These are phyloP conservation scores for Onychomys torridus DNA, from an alignment of 2,797 vertebrate genomes.

Conservation along the genomic window DNA sequence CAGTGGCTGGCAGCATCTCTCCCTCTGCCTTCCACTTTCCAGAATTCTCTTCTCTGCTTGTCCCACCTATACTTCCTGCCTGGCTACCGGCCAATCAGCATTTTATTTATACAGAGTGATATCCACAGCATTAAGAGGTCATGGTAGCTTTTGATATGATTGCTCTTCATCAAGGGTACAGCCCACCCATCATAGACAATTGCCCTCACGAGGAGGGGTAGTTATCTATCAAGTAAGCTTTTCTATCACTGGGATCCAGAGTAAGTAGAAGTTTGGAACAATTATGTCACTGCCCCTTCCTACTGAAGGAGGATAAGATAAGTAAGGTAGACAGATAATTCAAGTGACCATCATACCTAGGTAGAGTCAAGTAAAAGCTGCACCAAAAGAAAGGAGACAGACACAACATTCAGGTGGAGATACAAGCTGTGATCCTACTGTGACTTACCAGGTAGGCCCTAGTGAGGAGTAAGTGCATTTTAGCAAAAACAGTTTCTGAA, in stretches of 20 bases:
- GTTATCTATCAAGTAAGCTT: background rate
- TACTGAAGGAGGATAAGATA: background rate
- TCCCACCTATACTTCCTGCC: too few relatives aligned
- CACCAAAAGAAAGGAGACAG: background rate
- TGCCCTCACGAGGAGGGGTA: background rate
- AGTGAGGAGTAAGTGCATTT: background rate
- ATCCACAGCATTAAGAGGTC: too few relatives aligned
- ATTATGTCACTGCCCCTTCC: background rate
- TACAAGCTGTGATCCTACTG: background rate
- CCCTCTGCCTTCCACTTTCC: too few relatives aligned
- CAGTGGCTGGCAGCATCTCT: too few relatives aligned
- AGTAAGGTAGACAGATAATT: background rate
- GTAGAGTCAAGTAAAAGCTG: background rate
- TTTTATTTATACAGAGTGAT: too few relatives aligned
- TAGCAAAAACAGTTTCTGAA: background rate
- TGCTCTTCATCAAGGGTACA: background rate
- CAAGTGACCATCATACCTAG: background rate
- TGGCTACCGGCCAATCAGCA: too few relatives aligned
- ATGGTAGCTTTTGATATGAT: background rate
- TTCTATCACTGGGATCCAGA: background rate
- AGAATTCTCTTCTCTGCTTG: too few relatives aligned
- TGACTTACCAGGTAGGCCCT: background rate
- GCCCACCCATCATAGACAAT: background rate
- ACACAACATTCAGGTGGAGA: background rate
- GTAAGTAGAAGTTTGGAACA: background rate